A percentile compares a stretch with the other conserved stretches of the same genome.
phyloP scores from a whole-genome alignment of 2,113 vertebrate species.

The Chinchilla lanigera region DNA sequence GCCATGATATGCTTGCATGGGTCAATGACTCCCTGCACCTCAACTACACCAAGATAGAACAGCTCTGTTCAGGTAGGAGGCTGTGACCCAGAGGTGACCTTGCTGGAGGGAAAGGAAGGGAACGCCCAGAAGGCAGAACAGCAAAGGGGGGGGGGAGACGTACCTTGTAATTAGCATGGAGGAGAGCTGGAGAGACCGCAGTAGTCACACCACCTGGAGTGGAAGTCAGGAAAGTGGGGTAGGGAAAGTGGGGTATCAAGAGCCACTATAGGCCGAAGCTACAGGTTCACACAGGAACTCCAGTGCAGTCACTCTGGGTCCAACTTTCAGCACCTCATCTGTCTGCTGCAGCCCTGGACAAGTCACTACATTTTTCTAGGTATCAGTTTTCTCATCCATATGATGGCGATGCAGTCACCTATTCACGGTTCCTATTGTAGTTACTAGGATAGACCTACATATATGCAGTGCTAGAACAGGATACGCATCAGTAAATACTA shows the following conservation, averaged over 20 bases:
- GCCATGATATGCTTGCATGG: constrained; percentile 98
- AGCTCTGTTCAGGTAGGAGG: constrained; percentile 94
- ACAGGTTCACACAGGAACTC: not conserved
- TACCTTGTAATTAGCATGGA: not conserved
- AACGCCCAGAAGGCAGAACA: not conserved
- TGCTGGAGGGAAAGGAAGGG: not conserved
- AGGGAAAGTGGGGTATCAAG: not conserved
- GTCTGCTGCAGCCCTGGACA: not conserved
- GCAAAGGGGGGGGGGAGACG: not conserved
- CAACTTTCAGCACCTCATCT: not conserved
- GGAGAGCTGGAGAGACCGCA: not conserved
- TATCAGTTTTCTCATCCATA: not conserved
- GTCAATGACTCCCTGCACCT: constrained; percentile 97
- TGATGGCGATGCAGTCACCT: not conserved
- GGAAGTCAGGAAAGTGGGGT: not conserved
- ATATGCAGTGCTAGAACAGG: not conserved
- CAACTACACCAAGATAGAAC: constrained; percentile 97
- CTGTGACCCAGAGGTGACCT: not conserved
- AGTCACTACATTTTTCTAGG: not conserved
- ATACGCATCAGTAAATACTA: not conserved
- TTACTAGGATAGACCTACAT: not conserved
- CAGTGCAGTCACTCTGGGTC: not conserved
- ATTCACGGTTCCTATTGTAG: not conserved
- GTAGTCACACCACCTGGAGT: not conserved
- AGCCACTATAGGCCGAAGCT: not conserved